A percentile compares a stretch with the other conserved stretches of the same genome.
Conservation (phyloP, 1,140 invertebrate genomes). For the Macrobrachium nipponense region DNA sequence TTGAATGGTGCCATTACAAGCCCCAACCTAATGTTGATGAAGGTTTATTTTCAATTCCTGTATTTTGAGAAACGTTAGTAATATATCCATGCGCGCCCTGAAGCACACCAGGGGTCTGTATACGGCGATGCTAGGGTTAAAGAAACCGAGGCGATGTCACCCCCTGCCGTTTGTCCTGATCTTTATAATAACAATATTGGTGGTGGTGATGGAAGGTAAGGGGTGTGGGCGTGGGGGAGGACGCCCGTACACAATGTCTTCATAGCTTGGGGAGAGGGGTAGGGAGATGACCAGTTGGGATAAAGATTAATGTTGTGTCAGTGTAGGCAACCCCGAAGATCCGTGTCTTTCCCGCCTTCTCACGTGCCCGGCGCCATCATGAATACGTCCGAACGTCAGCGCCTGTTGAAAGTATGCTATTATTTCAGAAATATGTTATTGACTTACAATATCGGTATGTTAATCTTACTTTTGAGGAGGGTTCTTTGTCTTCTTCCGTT, state of each 20-base stretch:
- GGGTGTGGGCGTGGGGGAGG: neutral
- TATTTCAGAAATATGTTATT: too few relatives aligned
- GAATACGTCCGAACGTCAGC: neutral
- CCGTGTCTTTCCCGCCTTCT: conserved; percentile 44
- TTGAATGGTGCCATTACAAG: too few relatives aligned
- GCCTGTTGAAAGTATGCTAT: too few relatives aligned
- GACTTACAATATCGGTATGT: too few relatives aligned
- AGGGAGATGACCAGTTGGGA: conserved; percentile 42
- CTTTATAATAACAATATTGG: conserved; percentile 33
- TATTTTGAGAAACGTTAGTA: too few relatives aligned
- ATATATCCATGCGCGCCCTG: too few relatives aligned
- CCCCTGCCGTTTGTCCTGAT: neutral
- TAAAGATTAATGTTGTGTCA: conserved; percentile 58
- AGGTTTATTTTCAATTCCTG: too few relatives aligned
- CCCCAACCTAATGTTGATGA: too few relatives aligned
- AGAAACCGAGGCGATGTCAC: neutral
- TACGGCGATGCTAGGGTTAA: too few relatives aligned
- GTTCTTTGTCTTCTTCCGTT: too few relatives aligned
- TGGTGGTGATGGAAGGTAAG: conserved; percentile 13
- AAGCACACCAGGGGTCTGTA: too few relatives aligned
- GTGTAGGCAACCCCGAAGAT: conserved; percentile 44
- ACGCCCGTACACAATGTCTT: conserved; percentile 36
- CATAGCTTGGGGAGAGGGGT: conserved; percentile 27
- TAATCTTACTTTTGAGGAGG: too few relatives aligned
- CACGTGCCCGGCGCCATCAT: conserved; percentile 50